These are phyloP conservation scores for Zingel zingel DNA, from an alignment of 2,113 vertebrate genomes.

Conservation along the genomic window DNA sequence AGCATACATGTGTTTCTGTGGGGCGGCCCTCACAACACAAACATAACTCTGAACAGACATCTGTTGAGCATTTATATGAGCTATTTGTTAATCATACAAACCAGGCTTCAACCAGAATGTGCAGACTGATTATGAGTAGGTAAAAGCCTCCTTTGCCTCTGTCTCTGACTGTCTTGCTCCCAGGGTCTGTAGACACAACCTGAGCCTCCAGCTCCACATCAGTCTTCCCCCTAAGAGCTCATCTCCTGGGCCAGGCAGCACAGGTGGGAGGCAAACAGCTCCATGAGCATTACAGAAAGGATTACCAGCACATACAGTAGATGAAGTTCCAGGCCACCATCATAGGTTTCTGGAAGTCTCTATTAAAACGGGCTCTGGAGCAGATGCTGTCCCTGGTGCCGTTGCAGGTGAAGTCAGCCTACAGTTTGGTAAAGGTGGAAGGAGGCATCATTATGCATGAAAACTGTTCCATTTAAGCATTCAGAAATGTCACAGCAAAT, in stretches of 20 bases:
- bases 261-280: conserved; percentile 74
- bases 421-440: conserved; percentile 35
- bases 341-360: conserved; percentile 33
- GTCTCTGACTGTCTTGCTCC: conserved; percentile 50
- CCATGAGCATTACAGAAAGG: conserved; percentile 64
- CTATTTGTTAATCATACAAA: conserved; percentile 38
- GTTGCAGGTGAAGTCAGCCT: conserved; percentile 64
- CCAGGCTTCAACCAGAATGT: conserved; percentile 63
- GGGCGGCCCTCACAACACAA: too few species aligned
- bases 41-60: too few species aligned
- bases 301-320: conserved; percentile 62
- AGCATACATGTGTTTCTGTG: conserved; percentile 65
- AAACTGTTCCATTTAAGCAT: background rate
- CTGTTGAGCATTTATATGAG: too few species aligned
- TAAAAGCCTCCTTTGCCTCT: conserved; percentile 69
- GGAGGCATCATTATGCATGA: background rate
- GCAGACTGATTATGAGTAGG: conserved; percentile 69
- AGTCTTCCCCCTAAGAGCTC: conserved; percentile 29
- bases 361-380: conserved; percentile 51
- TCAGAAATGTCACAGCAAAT: conserved; percentile 18
- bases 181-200: background rate
- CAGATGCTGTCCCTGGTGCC: conserved; percentile 6
- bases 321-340: conserved; percentile 62
- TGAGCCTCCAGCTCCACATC: conserved; percentile 23
- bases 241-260: conserved; percentile 46